These are phyloP conservation scores for Pterois miles DNA, from an alignment of 2,797 vertebrate genomes.

Conservation along the genomic window DNA sequence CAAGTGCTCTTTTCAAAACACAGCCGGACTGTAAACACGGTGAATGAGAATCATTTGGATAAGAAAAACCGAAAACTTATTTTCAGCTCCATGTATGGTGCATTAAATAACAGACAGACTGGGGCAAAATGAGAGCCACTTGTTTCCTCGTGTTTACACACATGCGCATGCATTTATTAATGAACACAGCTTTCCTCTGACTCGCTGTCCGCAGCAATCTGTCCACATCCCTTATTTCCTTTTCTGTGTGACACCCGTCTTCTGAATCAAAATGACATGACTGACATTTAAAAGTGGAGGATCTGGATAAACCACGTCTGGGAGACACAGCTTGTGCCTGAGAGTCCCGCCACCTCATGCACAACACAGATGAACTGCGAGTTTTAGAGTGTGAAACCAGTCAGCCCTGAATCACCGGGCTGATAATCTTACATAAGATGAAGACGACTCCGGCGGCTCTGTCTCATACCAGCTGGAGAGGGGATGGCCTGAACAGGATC, in stretches of 20 bases:
- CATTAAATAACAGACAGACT: not conserved
- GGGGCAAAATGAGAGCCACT: conserved; percentile 17
- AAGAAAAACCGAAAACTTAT: conserved; percentile 3
- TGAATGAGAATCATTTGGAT: not conserved
- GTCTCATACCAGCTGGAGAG: conserved; percentile 61
- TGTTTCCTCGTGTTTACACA: conserved; percentile 30
- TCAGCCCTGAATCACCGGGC: conserved; percentile 73
- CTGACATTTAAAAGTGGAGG: conserved; percentile 66
- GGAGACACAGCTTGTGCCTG: conserved; percentile 74
- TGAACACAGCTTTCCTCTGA: conserved; percentile 48
- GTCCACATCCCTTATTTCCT: conserved; percentile 21
- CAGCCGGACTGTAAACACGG: conserved; percentile 11
- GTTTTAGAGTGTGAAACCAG: conserved; percentile 68
- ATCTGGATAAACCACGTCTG: conserved; percentile 46
- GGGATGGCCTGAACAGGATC: conserved; percentile 45
- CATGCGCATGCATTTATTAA: conserved; percentile 49
- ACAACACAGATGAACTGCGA: conserved; percentile 74
- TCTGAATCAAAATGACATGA: conserved; percentile 62
- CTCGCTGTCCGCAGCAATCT: conserved; percentile 47
- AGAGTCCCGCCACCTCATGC: conserved; percentile 74
- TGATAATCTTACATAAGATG: conserved; percentile 61
- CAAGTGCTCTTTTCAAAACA: conserved; percentile 37
- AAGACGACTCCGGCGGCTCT: conserved; percentile 21
- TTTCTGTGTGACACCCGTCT: conserved; percentile 6
- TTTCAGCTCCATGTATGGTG: conserved; percentile 10